Conservation (phyloP, 2,888 invertebrate species). For the Ctenicera cuprea region DNA sequence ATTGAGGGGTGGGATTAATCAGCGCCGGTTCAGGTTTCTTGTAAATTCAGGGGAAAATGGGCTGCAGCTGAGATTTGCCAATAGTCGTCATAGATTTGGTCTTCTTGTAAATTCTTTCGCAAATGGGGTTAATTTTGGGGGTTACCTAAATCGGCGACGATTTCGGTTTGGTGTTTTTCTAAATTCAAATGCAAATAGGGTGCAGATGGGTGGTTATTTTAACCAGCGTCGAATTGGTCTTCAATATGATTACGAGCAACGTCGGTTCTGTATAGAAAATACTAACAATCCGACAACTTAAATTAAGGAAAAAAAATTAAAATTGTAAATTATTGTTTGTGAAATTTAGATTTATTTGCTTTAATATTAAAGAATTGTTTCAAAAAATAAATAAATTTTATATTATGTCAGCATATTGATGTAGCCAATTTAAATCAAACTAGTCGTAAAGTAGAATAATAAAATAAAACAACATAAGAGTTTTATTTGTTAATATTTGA, state of each 20-base stretch:
- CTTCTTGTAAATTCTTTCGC: background rate
- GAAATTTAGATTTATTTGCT: no score
- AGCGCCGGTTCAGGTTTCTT: background rate
- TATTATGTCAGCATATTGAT: no score
- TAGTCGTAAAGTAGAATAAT: no score
- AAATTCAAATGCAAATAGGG: background rate
- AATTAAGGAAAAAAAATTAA: background rate
- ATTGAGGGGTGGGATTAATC: background rate
- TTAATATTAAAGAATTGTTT: no score
- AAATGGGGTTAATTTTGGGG: background rate
- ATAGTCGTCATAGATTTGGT: conserved; percentile 1
- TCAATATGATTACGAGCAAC: background rate
- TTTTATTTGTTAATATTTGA: no score
- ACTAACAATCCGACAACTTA: background rate
- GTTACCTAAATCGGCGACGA: background rate
- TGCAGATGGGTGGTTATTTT: background rate
- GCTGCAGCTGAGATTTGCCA: background rate
- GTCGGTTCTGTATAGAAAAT: background rate
- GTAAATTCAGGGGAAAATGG: background rate
- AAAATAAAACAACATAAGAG: no score
- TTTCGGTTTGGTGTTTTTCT: background rate
- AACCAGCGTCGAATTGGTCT: background rate
- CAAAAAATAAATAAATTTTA: no score
- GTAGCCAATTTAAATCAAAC: no score
- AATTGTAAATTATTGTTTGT: no score